phyloP scores from a whole-genome alignment of 2,113 vertebrate species.

The Siphamia tubifer region DNA sequence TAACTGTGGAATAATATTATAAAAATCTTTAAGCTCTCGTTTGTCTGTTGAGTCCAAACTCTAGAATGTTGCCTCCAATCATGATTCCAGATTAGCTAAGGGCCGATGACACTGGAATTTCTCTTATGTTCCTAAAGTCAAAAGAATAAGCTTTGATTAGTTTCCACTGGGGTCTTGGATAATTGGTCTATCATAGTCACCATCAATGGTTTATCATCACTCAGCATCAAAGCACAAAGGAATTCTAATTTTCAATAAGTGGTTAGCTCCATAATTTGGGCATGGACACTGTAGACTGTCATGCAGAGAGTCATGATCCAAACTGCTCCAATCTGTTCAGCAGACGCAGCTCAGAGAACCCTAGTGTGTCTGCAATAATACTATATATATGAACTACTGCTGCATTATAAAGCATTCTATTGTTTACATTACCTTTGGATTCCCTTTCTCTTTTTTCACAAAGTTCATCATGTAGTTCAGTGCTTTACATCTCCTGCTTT shows the following conservation, averaged over 20 bases:
- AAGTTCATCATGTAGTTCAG: neutral
- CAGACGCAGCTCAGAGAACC: conserved; percentile 42
- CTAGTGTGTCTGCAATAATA: conserved; percentile 5
- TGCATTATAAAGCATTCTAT: conserved; percentile 3
- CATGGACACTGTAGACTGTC: conserved; percentile 52
- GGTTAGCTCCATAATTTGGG: conserved; percentile 50
- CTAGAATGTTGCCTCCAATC: conserved; percentile 61
- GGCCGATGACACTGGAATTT: conserved; percentile 67
- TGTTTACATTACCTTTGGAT: neutral
- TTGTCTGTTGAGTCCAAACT: conserved; percentile 37
- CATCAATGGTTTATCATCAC: conserved; percentile 56
- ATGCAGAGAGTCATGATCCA: conserved; percentile 34
- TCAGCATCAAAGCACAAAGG: conserved; percentile 58
- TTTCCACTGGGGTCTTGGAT: conserved; percentile 45
- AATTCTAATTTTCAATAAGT: conserved; percentile 58
- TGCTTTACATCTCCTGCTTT: neutral
- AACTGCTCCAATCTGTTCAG: conserved; percentile 66
- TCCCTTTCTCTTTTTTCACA: neutral
- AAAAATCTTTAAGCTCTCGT: conserved; percentile 39
- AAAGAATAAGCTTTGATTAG: conserved; percentile 56
- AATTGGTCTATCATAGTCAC: conserved; percentile 57
- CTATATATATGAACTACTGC: neutral
- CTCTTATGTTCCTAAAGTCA: conserved; percentile 48
- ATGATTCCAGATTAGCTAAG: conserved; percentile 65
- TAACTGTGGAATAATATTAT: conserved; percentile 56